phyloP scores from a whole-genome alignment of 2,888 invertebrate species.

The Himalopsyche kuldschensis region DNA sequence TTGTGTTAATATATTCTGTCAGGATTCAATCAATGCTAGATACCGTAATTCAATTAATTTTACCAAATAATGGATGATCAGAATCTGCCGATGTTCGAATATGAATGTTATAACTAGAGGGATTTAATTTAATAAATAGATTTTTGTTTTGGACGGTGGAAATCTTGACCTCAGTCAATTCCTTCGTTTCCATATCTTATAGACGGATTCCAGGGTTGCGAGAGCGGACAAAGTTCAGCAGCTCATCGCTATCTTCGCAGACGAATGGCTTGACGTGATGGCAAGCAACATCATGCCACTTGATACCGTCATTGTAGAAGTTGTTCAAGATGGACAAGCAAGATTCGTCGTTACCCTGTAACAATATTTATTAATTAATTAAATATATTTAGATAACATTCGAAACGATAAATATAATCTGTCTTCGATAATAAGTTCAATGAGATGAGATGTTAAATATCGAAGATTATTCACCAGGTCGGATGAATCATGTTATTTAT shows the following conservation, averaged over 20 bases:
- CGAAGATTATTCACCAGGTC: too few species aligned
- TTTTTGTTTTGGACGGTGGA: constrained; percentile 16
- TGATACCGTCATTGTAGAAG: constrained; percentile 86
- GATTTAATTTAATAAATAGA: constrained; percentile 4
- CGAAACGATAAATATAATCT: too few species aligned
- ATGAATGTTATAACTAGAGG: not conserved
- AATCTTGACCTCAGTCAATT: constrained; percentile 15
- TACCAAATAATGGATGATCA: not conserved
- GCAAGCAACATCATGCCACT: constrained; percentile 87
- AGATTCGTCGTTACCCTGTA: constrained; percentile 86
- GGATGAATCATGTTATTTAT: too few species aligned
- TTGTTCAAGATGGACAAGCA: constrained; percentile 87
- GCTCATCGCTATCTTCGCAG: constrained; percentile 88
- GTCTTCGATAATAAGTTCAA: too few species aligned
- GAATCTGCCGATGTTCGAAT: not conserved
- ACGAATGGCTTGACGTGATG: constrained; percentile 86
- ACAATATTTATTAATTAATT: constrained; percentile 23
- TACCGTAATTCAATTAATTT: not conserved
- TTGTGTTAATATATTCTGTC: not conserved
- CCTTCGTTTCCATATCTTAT: constrained; percentile 47
- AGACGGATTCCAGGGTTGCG: constrained; percentile 84
- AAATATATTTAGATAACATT: not conserved
- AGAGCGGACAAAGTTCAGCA: constrained; percentile 86
- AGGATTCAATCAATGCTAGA: not conserved
- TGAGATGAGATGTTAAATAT: too few species aligned